Base-by-base conservation (phyloP, 2,113 vertebrate genomes). In the Bostrychus sinensis region DNA sequence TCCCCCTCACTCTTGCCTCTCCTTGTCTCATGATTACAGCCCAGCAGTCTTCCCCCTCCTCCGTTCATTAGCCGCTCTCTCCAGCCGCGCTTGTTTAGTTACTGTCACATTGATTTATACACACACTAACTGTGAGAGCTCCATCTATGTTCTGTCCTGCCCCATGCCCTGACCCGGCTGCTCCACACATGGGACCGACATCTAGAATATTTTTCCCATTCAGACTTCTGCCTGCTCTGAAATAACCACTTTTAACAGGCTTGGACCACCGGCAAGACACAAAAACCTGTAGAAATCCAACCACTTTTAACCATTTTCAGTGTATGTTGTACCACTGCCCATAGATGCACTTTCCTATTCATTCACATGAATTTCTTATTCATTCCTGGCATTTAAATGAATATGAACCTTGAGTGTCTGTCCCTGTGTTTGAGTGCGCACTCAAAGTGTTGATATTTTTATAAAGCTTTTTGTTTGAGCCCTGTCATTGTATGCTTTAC, bases 31-130 rank as follows among this genome's bases (percentile, higher is more conserved):
- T 78, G 81, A 82, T 81, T 79, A 53, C 76, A 68, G 39, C 70
- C 75, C 41, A 55, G 53, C 74, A 81, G 77, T 72, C 60, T 57
- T 71, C 57, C 32, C 77, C 66, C 70, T 70, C 39, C 70, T 55
- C 60, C 75, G 74, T 85, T 87, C 77, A 80, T 87, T 80, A 86
- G 56, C 54, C 68, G 5, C 14, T 43, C 60, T 70, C 62, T 71
- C 70, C 61, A 75, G 65, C 64, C 39, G 68, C 1, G 64, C 41
- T 70, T 70, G 65, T 86, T 85, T 82, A 74, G 77, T 79, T 82
- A 82, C 77, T 80, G 78, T 63, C 80, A 73, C 66, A 65, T 65
- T 82, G 80, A 86, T 83, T 86, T 80, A 86, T 67, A 59, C 54
- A 74, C 60, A 54, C 0, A 30, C 60, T 70, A 62, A 72, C 70